Conservation (phyloP, 1,140 invertebrate species). For the Onthophagus taurus region DNA sequence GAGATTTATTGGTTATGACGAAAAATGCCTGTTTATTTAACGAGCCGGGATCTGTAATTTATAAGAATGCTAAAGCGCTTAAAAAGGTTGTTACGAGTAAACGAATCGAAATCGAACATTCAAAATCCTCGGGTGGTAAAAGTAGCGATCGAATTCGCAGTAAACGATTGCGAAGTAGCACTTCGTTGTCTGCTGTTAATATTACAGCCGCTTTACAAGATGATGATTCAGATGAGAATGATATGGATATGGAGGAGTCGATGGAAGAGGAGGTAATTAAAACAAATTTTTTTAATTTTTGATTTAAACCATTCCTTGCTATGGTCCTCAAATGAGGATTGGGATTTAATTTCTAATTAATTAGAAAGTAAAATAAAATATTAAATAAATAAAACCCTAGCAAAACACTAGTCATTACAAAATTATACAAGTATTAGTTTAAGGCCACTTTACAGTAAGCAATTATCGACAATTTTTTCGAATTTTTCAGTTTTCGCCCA, state of each 20-base stretch:
- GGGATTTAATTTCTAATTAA: too few relatives aligned
- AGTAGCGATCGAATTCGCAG: conserved; percentile 42
- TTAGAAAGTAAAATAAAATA: too few relatives aligned
- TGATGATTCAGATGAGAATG: conserved; percentile 35
- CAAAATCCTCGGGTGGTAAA: conserved; percentile 38
- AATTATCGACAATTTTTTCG: too few relatives aligned
- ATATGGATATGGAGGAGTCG: conserved; percentile 37
- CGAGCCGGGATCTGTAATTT: conserved; percentile 92
- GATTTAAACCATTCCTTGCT: too few relatives aligned
- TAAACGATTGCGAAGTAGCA: conserved; percentile 37
- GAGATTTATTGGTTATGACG: conserved; percentile 83
- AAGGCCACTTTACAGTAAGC: too few relatives aligned
- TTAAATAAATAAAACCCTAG: too few relatives aligned
- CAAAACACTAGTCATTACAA: neutral
- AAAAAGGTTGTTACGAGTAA: conserved; percentile 62
- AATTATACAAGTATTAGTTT: too few relatives aligned
- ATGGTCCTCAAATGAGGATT: too few relatives aligned
- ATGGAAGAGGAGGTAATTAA: conserved; percentile 22
- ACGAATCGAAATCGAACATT: conserved; percentile 51
- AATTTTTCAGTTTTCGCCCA: too few relatives aligned
- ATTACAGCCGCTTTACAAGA: conserved; percentile 40
- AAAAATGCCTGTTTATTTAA: conserved; percentile 95
- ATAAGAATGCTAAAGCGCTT: conserved; percentile 86
- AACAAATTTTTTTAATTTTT: neutral
- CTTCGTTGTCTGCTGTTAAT: conserved; percentile 42